Base-by-base conservation (phyloP, 2,888 invertebrate genomes). In the Seira ritae region DNA sequence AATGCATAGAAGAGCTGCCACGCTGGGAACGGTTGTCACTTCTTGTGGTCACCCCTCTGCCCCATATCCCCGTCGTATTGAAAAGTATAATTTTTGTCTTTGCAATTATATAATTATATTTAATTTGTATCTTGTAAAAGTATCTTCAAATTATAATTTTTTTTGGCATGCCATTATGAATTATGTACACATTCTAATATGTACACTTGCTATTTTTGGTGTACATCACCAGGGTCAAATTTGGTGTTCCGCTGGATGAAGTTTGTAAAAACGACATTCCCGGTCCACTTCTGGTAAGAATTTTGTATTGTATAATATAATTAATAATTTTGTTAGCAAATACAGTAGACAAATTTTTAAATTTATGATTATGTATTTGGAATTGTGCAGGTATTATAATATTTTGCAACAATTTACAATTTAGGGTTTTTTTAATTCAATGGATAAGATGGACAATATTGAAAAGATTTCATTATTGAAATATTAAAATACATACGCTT, bases 241-340 rank as follows among this genome's bases (percentile, higher is more conserved):
- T 98, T 92, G 98, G 98, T 88, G 96, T 95, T 86, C 94, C 96
- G 69, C 92, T 98, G 86, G 95, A 96, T 89, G 96, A 97, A 93
- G 97, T 98, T 87, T 97, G 97, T 92, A 97, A 97, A 92, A 97
- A 96, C 91, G 96, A 97, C 92, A 96, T 98, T 92, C 98, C 98
- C 88, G 97, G 96, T 89, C 97, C 97, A 86, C 92, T 97, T 90
- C 93, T 97, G 91, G 97, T 95, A 92, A 94, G 94, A 42, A 50
- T n/a, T 50, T 50, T 50, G n/a, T n/a, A n/a, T n/a, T n/a, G n/a
- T n/a, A n/a, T n/a, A n/a, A n/a, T n/a, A n/a, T n/a, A n/a, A n/a
- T n/a, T 50, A 12, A 50, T 12, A 50, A 50, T 50, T 50, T n/a
- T n/a, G 15, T n/a, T n/a, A n/a, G n/a, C n/a, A n/a, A 15, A 15